Evolutionary conservation across 2,888 invertebrate genomes (phyloP).

Genomic region (Gryllus longicercus): DNA sequence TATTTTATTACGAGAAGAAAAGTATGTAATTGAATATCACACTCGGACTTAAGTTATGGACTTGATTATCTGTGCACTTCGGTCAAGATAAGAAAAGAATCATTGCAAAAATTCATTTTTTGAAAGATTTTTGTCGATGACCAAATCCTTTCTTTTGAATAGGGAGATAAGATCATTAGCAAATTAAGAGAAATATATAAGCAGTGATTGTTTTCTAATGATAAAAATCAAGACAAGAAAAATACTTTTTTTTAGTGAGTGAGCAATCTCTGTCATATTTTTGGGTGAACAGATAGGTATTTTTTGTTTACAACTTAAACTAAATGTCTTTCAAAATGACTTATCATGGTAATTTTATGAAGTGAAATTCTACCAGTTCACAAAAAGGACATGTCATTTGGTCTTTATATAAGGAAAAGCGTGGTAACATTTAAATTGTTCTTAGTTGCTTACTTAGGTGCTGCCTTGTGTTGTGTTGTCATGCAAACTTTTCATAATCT

Average conservation of each 20-base stretch:
- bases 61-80: conserved; percentile 4
- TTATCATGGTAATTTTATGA: conserved; percentile 32
- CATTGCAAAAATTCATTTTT: background rate
- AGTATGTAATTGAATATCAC: conserved; percentile 33
- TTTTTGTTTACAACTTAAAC: conserved; percentile 31
- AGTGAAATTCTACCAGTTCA: conserved; percentile 26
- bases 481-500: conserved; percentile 31
- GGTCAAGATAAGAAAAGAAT: conserved; percentile 24
- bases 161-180: conserved; percentile 3
- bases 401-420: conserved; percentile 28
- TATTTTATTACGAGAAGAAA: conserved; percentile 36
- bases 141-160: conserved; percentile 3
- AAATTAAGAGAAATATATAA: conserved; percentile 18
- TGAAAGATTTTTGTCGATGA: background rate
- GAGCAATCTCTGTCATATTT: conserved; percentile 36
- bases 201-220: conserved; percentile 29
- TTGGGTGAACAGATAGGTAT: conserved; percentile 32
- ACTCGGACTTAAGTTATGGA: conserved; percentile 25
- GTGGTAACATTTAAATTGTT: conserved; percentile 25
- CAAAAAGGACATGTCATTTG: conserved; percentile 23
- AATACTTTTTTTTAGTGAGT: conserved; percentile 33
- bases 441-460: conserved; percentile 35
- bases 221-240: conserved; percentile 26
- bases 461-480: conserved; percentile 35
- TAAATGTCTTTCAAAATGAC: conserved; percentile 37